phyloP scores from a whole-genome alignment of 2,797 vertebrate genomes.

The Acrocephalus scirpaceus region DNA sequence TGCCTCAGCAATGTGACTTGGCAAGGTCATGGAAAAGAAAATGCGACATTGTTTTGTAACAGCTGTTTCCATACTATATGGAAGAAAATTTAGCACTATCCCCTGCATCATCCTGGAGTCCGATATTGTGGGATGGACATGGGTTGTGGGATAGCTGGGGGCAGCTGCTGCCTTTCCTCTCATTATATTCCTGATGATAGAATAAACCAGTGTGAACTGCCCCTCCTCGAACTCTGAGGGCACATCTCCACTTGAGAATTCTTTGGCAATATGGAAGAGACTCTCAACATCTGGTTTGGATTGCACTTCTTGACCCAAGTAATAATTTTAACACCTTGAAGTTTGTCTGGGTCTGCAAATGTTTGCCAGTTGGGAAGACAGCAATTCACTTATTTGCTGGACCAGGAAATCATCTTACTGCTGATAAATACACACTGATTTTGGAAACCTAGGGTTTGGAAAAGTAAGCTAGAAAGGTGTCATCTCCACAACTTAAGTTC shows the following conservation, averaged over 20 bases:
- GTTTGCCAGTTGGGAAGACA: neutral
- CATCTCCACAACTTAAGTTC: neutral
- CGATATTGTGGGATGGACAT: neutral
- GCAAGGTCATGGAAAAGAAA: neutral
- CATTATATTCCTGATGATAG: neutral
- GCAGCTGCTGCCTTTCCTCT: neutral
- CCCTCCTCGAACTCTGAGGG: neutral
- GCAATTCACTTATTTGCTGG: neutral
- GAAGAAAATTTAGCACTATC: neutral
- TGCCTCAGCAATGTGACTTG: neutral
- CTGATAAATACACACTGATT: neutral
- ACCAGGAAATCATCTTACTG: neutral
- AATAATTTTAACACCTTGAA: neutral
- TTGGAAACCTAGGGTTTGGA: neutral
- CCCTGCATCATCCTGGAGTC: neutral
- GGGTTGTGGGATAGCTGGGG: neutral
- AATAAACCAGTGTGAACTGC: neutral
- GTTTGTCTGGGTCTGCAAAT: neutral
- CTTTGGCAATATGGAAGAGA: neutral
- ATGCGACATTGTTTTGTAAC: neutral
- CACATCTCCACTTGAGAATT: neutral
- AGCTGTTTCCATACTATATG: neutral
- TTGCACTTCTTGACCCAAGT: neutral
- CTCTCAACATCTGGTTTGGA: neutral
- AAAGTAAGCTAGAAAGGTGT: constrained; percentile 26